A percentile compares a stretch with the other conserved stretches of the same genome.
Evolutionary conservation across 2,797 vertebrate species (phyloP).

Genomic region (Eulemur albifrons): DNA sequence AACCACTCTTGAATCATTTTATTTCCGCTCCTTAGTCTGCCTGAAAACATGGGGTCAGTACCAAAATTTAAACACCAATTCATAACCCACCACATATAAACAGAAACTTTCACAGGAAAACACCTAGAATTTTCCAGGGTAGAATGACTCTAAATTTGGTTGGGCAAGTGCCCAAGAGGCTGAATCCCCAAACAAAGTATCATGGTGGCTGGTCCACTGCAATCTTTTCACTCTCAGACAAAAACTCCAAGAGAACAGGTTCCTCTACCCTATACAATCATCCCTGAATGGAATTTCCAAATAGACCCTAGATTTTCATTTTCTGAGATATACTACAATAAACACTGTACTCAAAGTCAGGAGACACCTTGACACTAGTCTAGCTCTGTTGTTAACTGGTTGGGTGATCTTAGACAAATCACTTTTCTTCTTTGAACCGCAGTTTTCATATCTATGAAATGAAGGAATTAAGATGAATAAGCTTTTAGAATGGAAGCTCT

Average conservation of each 20-base stretch:
- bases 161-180: not conserved
- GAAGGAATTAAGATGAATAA: not conserved
- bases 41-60: not conserved
- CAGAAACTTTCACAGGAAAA: conserved; percentile 15
- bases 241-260: not conserved
- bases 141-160: not conserved
- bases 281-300: conserved; percentile 16
- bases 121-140: not conserved
- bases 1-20: not conserved
- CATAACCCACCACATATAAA: not conserved
- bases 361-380: not conserved
- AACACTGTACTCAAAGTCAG: not conserved
- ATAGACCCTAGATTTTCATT: not conserved
- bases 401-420: not conserved
- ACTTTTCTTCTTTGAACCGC: not conserved
- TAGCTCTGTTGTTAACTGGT: not conserved
- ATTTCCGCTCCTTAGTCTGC: not conserved
- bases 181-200: not conserved
- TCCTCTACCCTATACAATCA: not conserved
- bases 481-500: not conserved
- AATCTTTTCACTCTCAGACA: not conserved
- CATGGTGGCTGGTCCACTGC: not conserved
- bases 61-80: conserved; percentile 6
- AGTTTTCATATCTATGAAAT: conserved; percentile 5
- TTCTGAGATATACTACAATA: not conserved